Evolutionary conservation across 2,888 invertebrate species (phyloP), one percentile per base, ranked within the genome.

Genomic region (Rambutsinella grinnellia): DNA sequence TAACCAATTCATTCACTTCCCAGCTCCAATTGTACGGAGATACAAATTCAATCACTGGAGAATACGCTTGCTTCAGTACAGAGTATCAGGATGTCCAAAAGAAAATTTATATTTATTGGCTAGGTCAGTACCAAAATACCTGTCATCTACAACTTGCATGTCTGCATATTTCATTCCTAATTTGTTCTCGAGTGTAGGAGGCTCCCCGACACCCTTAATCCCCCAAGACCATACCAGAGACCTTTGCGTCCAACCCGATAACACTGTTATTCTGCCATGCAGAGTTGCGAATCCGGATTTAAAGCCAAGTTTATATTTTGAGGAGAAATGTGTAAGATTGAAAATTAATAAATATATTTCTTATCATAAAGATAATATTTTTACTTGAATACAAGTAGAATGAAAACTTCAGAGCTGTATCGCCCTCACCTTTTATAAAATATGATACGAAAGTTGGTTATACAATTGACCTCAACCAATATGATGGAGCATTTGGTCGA

Each of bases 51-150:
- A 66, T 79, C 44, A 79, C 75, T 46, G 80, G 81, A 69, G 68
- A 75, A 2, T 81, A 81, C 49, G 67, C 68, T n/a, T 81, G 81
- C 47, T 70, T 23, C n/a, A 79, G 78, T 49, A 69, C 72, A 2
- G 78, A 79, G 17, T 72, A 67, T 19, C 61, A 75, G n/a, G 76
- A 76, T 44, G 70, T 81, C 3, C 62, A 71, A 19, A 80, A 81
- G 57, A 79, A 57, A 44, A 76, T 82, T 69, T 83, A 80, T 60
- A 62, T 83, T 21, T 83, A 79, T 62, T 81, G 81, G 78, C 67
- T 79, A 78, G 83, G 83, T 81, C 27, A 46, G 17, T 3, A 17
- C 44, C 3, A 28, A 19, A 13, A 27, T 49, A 28, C 19, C n/a
- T 21, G 13, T 10, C 8, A 10, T 44, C 13, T 44, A 44, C 13